phyloP scores from a whole-genome alignment of 2,113 vertebrate genomes.

The Ploceus nigricollis region DNA sequence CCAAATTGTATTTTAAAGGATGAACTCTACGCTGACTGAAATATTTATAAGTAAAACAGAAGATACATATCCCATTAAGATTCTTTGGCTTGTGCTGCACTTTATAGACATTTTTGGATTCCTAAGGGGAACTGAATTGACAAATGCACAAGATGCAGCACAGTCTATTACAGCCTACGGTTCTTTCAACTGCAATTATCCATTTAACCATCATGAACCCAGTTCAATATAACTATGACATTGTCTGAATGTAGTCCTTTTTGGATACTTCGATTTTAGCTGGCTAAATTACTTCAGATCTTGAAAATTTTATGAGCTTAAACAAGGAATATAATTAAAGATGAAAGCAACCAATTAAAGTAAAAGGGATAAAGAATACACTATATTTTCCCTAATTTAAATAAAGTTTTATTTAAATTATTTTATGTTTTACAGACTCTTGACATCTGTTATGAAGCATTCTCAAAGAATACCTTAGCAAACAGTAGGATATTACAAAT shows the following conservation, averaged over 20 bases:
- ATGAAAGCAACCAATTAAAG: background rate
- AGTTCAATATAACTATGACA: background rate
- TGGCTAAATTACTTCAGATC: background rate
- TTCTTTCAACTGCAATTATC: background rate
- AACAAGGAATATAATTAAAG: background rate
- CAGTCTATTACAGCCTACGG: background rate
- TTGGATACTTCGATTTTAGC: background rate
- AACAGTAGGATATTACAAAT: background rate
- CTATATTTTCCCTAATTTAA: background rate
- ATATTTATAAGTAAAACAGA: background rate
- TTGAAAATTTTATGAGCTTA: background rate
- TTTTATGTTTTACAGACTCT: background rate
- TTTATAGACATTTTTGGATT: conserved; percentile 7
- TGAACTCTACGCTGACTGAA: background rate
- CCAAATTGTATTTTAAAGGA: background rate
- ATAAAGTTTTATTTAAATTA: background rate
- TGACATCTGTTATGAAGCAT: background rate
- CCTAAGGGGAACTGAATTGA: background rate
- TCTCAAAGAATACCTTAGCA: background rate
- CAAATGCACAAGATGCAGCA: background rate
- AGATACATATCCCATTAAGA: background rate
- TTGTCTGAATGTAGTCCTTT: background rate
- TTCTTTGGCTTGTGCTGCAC: conserved; percentile 3
- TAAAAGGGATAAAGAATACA: background rate
- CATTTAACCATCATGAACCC: background rate